Evolutionary conservation across 1,140 invertebrate genomes (phyloP), one percentile per base, ranked within the genome.

Genomic region (Drosophila jambulina): DNA sequence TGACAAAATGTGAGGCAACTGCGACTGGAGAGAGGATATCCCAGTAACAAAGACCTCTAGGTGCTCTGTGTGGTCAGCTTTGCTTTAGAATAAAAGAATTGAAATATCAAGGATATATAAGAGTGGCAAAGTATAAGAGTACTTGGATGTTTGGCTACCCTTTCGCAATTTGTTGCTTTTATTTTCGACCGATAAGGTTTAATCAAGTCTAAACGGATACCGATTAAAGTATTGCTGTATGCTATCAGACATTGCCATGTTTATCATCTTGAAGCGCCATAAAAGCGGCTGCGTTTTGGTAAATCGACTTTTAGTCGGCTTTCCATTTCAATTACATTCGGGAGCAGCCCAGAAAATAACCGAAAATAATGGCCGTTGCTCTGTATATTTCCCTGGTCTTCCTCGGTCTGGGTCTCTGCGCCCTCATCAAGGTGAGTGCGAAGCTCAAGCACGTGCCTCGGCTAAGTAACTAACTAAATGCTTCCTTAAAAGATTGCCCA

Each of bases 381-480:
- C n/a, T 82, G 10, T 76, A 58, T 13, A 51, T 76, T 10, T 27
- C 53, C 15, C 42, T 78, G 25, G 5, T 43, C 2, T 45, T 82
- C 10, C 13, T 79, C 9, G 9, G 46, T 4, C 40, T 82, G 29
- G 82, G 38, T 9, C 9, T 53, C 1, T 10, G 10, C 8, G 13
- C 53, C 4, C 60, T 87, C 10, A 27, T 87, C 15, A 87, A 76
- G 71, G 82, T 86, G 54, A 21, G 71, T 75, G 13, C 2, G 9
- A 6, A 15, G 4, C 13, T 25, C 7, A 0, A 12, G 21, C 19
- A 21, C 7, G 3, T 17, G 15, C 1, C 2, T 5, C 4, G 7
- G 21, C 1, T 21, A 17, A 23, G 1, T 23, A 2, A 62, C 7
- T 12, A 7, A 38, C 6, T 1, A 43, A 10, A 72, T 32, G 13